phyloP scores from a whole-genome alignment of 2,113 vertebrate genomes.

The Coturnix japonica region DNA sequence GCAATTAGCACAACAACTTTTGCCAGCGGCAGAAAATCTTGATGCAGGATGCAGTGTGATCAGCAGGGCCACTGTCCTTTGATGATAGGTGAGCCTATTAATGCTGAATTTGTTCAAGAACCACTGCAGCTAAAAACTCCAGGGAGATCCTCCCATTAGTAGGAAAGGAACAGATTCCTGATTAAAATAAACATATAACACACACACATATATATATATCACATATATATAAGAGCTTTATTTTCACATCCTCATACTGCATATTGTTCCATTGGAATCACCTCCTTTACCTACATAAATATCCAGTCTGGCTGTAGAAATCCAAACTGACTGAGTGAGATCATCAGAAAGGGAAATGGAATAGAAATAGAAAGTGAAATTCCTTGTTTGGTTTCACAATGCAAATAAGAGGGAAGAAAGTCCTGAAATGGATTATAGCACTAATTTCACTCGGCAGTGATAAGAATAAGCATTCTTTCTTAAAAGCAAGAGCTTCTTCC shows the following conservation, averaged over 20 bases:
- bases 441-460: not conserved
- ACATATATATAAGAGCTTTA: not conserved
- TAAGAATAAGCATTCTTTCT: not conserved
- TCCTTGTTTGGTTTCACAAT: not conserved
- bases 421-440: not conserved
- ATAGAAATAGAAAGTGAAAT: slow-evolving; percentile 4
- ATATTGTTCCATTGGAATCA: not conserved
- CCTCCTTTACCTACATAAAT: not conserved
- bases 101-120: not conserved
- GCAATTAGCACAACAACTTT: not conserved
- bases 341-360: not conserved
- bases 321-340: not conserved
- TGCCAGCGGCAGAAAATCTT: not conserved
- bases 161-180: not conserved
- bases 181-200: too few relatives aligned
- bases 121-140: not conserved
- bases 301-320: not conserved
- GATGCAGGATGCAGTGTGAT: not conserved
- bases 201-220: too few relatives aligned
- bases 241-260: not conserved
- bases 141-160: not conserved
- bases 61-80: not conserved
- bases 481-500: not conserved
- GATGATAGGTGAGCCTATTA: not conserved
- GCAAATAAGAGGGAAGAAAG: slow-evolving; percentile 6